Conservation (phyloP, 2,888 invertebrate genomes). For the Scaptomyza caliginosa region DNA sequence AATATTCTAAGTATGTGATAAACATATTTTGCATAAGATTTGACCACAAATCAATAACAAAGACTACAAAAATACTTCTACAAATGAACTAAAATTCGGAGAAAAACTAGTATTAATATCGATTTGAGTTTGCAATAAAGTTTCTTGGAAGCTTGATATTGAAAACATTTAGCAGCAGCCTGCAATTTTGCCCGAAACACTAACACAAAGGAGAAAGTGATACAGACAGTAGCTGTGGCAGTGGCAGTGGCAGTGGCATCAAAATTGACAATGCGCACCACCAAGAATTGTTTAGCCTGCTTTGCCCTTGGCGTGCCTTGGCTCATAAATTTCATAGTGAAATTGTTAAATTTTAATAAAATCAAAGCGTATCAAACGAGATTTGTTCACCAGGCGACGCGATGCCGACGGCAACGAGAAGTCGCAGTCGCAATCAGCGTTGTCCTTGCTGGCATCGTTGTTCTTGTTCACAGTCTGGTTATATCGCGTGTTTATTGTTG, state of each 20-base stretch:
- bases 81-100: neutral
- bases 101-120: neutral
- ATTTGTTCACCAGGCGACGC: constrained; percentile 74
- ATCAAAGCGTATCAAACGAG: constrained; percentile 80
- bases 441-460: constrained; percentile 63
- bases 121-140: neutral
- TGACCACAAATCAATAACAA: neutral
- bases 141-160: neutral
- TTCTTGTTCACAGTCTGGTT: constrained; percentile 79
- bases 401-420: constrained; percentile 15
- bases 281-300: constrained; percentile 22
- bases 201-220: constrained; percentile 18
- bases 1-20: neutral
- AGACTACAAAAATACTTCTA: neutral
- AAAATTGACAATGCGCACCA: constrained; percentile 3
- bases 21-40: neutral
- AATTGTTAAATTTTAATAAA: constrained; percentile 80
- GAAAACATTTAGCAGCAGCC: neutral
- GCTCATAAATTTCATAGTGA: constrained; percentile 74
- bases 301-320: constrained; percentile 24
- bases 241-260: neutral
- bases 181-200: constrained; percentile 17
- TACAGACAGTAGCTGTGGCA: constrained; percentile 2
- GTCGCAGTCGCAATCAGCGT: constrained; percentile 30
- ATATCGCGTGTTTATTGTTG: constrained; percentile 79